These are phyloP conservation scores for Kobus ellipsiprymnus DNA, from an alignment of 2,113 vertebrate genomes.

Conservation along the genomic window DNA sequence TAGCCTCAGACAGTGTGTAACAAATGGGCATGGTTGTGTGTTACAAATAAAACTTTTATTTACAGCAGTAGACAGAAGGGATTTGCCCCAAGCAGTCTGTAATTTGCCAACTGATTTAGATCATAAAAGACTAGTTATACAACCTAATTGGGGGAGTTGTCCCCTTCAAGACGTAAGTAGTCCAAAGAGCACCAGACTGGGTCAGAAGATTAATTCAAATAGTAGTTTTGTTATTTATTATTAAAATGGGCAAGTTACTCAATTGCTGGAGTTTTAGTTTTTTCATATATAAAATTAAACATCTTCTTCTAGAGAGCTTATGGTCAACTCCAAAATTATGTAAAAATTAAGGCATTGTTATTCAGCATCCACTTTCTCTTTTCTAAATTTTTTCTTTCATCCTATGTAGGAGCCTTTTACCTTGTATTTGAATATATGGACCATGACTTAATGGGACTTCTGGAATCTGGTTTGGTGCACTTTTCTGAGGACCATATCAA, in stretches of 20 bases:
- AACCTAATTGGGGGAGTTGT: neutral
- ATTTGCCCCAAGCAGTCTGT: neutral
- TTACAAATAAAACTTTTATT: constrained; percentile 34
- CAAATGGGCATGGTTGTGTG: neutral
- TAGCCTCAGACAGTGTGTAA: neutral
- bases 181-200: neutral
- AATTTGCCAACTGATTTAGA: neutral
- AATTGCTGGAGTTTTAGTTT: constrained; percentile 6
- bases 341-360: constrained; percentile 22
- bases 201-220: constrained; percentile 10
- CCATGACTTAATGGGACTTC: constrained; percentile 98
- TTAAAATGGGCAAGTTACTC: constrained; percentile 18
- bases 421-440: constrained; percentile 99
- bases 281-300: constrained; percentile 15
- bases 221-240: constrained; percentile 11
- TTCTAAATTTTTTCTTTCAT: neutral
- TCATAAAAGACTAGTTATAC: neutral
- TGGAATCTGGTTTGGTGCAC: constrained; percentile 97
- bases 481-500: constrained; percentile 98
- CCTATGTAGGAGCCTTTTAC: constrained; percentile 91
- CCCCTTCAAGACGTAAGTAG: neutral
- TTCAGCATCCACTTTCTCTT: neutral
- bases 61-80: neutral
- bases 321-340: neutral
- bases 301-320: neutral